Percentiles rank a stretch among this genome's conserved stretches.
phyloP scores from a whole-genome alignment of 2,888 invertebrate genomes.

The Caenorhabditis wallacei region DNA sequence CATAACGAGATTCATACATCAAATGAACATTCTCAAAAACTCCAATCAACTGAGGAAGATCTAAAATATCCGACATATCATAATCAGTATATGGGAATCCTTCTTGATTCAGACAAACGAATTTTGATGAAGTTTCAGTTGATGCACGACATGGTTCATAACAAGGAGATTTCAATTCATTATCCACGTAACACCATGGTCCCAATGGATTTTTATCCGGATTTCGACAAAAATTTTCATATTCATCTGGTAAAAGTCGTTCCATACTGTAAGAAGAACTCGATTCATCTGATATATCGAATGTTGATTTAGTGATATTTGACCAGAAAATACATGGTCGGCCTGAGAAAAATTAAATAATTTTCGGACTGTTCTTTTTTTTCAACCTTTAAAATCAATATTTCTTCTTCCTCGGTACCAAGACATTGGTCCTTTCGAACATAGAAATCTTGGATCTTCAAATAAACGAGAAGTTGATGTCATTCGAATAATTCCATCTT shows the following conservation, averaged over 20 bases:
- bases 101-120: slow-evolving; percentile 42
- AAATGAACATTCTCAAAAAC: slow-evolving; percentile 51
- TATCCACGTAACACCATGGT: slow-evolving; percentile 53
- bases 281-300: slow-evolving; percentile 49
- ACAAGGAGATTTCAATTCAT: slow-evolving; percentile 25
- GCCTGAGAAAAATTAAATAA: not conserved
- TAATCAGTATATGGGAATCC: slow-evolving; percentile 51
- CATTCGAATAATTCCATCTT: slow-evolving; percentile 13
- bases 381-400: slow-evolving; percentile 29
- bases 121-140: slow-evolving; percentile 13
- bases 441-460: slow-evolving; percentile 59
- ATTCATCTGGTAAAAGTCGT: slow-evolving; percentile 55
- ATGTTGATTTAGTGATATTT: slow-evolving; percentile 20
- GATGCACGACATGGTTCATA: slow-evolving; percentile 46
- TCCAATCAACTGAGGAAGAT: slow-evolving; percentile 46
- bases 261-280: slow-evolving; percentile 61
- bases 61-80: slow-evolving; percentile 55
- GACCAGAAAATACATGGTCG: slow-evolving; percentile 56
- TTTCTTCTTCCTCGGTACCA: slow-evolving; percentile 61
- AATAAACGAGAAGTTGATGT: slow-evolving; percentile 54
- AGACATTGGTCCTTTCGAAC: slow-evolving; percentile 52
- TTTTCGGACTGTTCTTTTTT: not conserved
- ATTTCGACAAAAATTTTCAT: slow-evolving; percentile 64
- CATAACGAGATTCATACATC: slow-evolving; percentile 54
- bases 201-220: slow-evolving; percentile 49